Conservation (phyloP, 2,113 vertebrate genomes). For the Lepisosteus osseus region DNA sequence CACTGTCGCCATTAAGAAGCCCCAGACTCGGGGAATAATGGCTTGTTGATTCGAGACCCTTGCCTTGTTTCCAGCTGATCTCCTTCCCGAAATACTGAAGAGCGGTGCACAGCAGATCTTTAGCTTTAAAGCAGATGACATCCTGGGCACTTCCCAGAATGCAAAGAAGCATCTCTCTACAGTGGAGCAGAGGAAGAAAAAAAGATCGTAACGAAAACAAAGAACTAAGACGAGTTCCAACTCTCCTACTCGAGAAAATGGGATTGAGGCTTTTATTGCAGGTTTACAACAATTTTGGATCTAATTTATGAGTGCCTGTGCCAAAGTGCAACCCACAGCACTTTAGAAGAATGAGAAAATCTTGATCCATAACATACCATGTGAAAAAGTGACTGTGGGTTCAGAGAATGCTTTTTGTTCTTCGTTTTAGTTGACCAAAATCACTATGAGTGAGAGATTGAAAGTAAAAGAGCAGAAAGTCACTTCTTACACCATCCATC, state of each 20-base stretch:
- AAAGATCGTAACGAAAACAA: background rate
- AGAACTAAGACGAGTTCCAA: background rate
- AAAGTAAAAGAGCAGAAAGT: too few relatives aligned
- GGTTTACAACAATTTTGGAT: too few relatives aligned
- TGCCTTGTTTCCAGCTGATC: conserved; percentile 77
- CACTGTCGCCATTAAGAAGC: too few relatives aligned
- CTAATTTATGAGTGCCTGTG: too few relatives aligned
- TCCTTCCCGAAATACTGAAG: conserved; percentile 59
- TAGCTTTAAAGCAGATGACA: conserved; percentile 84
- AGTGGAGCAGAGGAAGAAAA: conserved; percentile 13
- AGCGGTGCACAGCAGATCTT: conserved; percentile 77
- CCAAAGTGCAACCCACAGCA: background rate
- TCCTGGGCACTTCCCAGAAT: conserved; percentile 56
- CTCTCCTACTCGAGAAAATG: background rate
- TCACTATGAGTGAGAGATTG: too few relatives aligned
- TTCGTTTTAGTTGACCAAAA: too few relatives aligned
- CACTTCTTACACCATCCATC: too few relatives aligned
- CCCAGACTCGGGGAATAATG: too few relatives aligned
- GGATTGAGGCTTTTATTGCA: background rate
- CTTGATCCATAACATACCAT: too few relatives aligned
- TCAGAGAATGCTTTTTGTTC: too few relatives aligned
- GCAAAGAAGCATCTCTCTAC: conserved; percentile 71
- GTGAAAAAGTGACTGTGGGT: too few relatives aligned
- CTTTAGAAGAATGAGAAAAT: background rate
- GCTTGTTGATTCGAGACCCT: background rate